These are phyloP conservation scores for Pseudochaenichthys georgianus DNA, from an alignment of 2,797 vertebrate genomes.

Conservation along the genomic window DNA sequence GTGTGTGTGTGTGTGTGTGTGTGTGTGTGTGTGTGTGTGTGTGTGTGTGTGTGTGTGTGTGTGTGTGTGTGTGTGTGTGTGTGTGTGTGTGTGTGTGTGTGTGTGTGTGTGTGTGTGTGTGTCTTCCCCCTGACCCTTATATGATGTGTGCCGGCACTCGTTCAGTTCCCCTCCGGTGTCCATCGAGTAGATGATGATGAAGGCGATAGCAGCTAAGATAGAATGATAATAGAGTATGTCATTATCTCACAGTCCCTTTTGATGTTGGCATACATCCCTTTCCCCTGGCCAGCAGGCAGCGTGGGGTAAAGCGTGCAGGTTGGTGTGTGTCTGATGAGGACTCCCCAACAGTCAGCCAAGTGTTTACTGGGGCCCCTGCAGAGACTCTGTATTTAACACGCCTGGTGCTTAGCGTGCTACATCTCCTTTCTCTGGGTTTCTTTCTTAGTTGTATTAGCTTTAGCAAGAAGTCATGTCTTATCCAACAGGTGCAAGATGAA, in stretches of 20 bases:
- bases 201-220: constrained; percentile 16
- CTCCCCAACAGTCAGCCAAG: constrained; percentile 27
- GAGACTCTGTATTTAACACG: constrained; percentile 39
- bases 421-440: constrained; percentile 4
- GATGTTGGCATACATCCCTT: background rate
- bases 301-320: constrained; percentile 28
- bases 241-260: constrained; percentile 19
- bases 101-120: constrained; percentile 2
- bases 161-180: constrained; percentile 38
- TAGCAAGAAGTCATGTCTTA: background rate
- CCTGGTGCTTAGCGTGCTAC: constrained; percentile 14
- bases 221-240: constrained; percentile 37
- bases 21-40: too few species aligned
- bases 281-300: background rate
- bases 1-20: too few species aligned
- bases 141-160: constrained; percentile 33
- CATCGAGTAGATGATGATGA: constrained; percentile 50
- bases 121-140: constrained; percentile 44
- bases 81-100: too few species aligned
- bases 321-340: constrained; percentile 19
- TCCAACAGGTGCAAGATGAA: background rate
- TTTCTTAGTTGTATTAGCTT: background rate
- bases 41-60: too few species aligned
- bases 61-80: too few species aligned
- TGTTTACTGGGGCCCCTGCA: constrained; percentile 25